Evolutionary conservation across 1,140 invertebrate species (phyloP), one percentile per base, ranked within the genome.

Genomic region (Pachyrhynchus sulphureomaculatus): DNA sequence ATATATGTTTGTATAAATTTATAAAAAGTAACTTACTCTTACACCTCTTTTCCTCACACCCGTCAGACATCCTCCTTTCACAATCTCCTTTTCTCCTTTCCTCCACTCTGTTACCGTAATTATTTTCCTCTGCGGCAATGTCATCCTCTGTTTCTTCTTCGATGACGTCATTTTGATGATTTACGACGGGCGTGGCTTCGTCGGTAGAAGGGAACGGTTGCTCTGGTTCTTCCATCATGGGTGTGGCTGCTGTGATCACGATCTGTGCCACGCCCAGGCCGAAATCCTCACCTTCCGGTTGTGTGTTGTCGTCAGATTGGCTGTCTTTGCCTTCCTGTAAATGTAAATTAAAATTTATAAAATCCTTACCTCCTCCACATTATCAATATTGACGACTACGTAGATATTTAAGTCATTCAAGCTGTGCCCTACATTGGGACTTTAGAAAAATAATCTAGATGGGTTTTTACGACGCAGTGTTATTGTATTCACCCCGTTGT

Each of bases 241-340:
- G 92, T 4, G 92, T 93, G 37, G 92, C 91, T 18, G 90, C 90
- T 12, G 91, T 93, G 71, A 94, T 92, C 5, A 92, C 89, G 64
- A 93, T 93, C 72, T 91, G 88, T 47, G 89, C 90, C 41, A 91
- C 89, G 51, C 87, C 88, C 39, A 92, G 81, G 65, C 85, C 85
- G 51, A 80, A 69, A 45, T 74, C 72, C 13, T 68, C 71, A 8
- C 54, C 64, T 53, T 57, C 17, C 10, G 18, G 8, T 21, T 17
- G 12, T n/a, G 39, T 21, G 12, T 52, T 56, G 24, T 56, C 53
- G 8, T 44, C 5, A 33, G 62, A 34, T 26, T 42, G 9, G 23
- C 48, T 36, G 49, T 63, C 53, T 17, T 64, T 26, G n/a, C 56
- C 61, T 15, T 62, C 59, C 67, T 65, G 20, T 17, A 48, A 17